Percentiles rank a stretch among this genome's conserved stretches.
Conservation (phyloP, 2,797 vertebrate species). For the Sebastes dallii region DNA sequence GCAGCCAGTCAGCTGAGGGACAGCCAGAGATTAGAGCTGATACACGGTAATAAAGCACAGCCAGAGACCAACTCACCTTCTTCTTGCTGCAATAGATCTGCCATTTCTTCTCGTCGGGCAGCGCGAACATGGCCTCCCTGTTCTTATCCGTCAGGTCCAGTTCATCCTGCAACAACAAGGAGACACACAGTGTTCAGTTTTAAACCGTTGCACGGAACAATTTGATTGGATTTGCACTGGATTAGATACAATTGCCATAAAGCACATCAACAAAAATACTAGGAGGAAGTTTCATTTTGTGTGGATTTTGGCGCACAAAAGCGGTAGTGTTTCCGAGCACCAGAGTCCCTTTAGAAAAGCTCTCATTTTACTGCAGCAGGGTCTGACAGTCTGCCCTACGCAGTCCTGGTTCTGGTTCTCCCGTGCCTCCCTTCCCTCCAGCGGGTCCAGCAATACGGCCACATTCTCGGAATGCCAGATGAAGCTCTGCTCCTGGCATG, state of each 20-base stretch:
- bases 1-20: conserved; percentile 39
- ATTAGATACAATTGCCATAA: not conserved
- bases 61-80: conserved; percentile 85
- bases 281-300: not conserved
- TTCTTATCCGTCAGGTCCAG: conserved; percentile 97
- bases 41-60: not conserved
- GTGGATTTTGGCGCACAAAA: not conserved
- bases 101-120: conserved; percentile 98
- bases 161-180: conserved; percentile 87
- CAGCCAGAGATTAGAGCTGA: conserved; percentile 44
- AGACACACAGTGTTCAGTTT: not conserved
- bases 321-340: not conserved
- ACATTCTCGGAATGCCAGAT: too few species aligned
- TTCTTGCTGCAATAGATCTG: conserved; percentile 99
- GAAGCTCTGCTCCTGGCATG: not conserved
- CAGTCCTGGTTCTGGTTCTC: not conserved
- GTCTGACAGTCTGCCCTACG: not conserved
- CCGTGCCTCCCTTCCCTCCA: not conserved
- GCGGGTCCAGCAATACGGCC: not conserved
- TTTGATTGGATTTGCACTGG: not conserved
- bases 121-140: conserved; percentile 96
- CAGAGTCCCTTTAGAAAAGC: not conserved
- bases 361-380: not conserved
- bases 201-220: not conserved
- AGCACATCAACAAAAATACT: not conserved